These are phyloP conservation scores for Nudaria mundana DNA, from an alignment of 2,888 invertebrate species.

Conservation along the genomic window DNA sequence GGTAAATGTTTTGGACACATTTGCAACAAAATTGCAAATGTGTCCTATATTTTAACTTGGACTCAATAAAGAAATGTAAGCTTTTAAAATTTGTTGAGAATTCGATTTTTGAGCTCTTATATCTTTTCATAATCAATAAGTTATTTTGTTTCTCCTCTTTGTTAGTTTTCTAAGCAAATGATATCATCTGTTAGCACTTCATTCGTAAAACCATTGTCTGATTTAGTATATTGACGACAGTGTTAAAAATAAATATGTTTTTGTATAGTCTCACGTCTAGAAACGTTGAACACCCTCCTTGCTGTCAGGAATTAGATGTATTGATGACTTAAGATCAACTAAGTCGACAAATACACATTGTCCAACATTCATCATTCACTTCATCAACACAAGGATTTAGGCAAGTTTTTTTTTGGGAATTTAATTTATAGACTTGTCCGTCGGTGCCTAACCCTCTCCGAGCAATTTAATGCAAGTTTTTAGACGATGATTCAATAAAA, in stretches of 20 bases:
- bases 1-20: slow-evolving; percentile 42
- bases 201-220: slow-evolving; percentile 20
- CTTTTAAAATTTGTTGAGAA: too few species aligned
- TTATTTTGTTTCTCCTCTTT: slow-evolving; percentile 37
- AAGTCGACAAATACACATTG: slow-evolving; percentile 65
- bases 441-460: slow-evolving; percentile 48
- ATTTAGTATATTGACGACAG: slow-evolving; percentile 31
- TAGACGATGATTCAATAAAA: slow-evolving; percentile 52
- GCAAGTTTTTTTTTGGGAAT: slow-evolving; percentile 48
- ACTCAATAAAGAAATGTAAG: slow-evolving; percentile 40
- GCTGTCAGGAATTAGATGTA: slow-evolving; percentile 56
- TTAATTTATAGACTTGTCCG: slow-evolving; percentile 56
- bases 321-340: slow-evolving; percentile 41
- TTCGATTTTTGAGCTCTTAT: too few species aligned
- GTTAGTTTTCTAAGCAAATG: slow-evolving; percentile 50
- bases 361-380: slow-evolving; percentile 68
- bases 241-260: slow-evolving; percentile 39
- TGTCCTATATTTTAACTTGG: slow-evolving; percentile 48
- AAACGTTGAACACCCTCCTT: slow-evolving; percentile 58
- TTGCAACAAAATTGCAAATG: slow-evolving; percentile 57
- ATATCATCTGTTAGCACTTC: slow-evolving; percentile 53
- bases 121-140: slow-evolving; percentile 32
- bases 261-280: slow-evolving; percentile 43
- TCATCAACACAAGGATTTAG: slow-evolving; percentile 57
- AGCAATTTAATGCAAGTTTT: slow-evolving; percentile 53